Evolutionary conservation across 2,113 vertebrate genomes (phyloP), one percentile per base, ranked within the genome.

Genomic region (Urocynchramus pylzowi): DNA sequence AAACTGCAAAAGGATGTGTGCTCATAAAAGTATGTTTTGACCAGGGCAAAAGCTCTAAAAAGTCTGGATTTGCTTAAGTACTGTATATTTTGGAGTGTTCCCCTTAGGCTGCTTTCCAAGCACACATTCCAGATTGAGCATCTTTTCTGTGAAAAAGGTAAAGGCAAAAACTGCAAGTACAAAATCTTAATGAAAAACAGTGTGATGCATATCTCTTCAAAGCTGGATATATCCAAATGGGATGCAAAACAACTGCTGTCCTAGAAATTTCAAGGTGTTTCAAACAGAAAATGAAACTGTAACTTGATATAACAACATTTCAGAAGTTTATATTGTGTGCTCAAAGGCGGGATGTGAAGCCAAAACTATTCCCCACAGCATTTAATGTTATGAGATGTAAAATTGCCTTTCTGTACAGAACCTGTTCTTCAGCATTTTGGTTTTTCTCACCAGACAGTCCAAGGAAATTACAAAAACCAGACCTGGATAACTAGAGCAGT

Each of bases 231-330:
- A 45, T 54, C 39, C 60, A 35, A 93, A 64, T 47, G 23, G 68
- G 21, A 73, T 47, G 37, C 31, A 76, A 79, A 93, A 65, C 49
- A 93, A 89, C 31, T 26, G 52, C 44, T 86, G 16, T 68, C 28
- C 41, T 59, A 69, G 54, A 89, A 93, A 93, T 77, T 47, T 83
- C 54, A 80, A 69, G 53, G 39, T 73, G 52, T 69, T 94, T 83
- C 79, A 84, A 84, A 90, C 17, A 92, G 84, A 91, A 92, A 90
- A 94, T 63, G 5, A 86, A 96, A 93, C 18, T 47, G 64, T 71
- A 84, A 96, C 68, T 90, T 80, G 63, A 93, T 90, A 90, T 10
- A 63, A 31, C 47, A 28, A 67, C 3, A 10, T 60, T 86, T 57
- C 3, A 7, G 42, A 86, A 77, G 47, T 88, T 91, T 88, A 91